Evolutionary conservation across 2,113 vertebrate species (phyloP).

Genomic region (Rhinichthys klamathensis): DNA sequence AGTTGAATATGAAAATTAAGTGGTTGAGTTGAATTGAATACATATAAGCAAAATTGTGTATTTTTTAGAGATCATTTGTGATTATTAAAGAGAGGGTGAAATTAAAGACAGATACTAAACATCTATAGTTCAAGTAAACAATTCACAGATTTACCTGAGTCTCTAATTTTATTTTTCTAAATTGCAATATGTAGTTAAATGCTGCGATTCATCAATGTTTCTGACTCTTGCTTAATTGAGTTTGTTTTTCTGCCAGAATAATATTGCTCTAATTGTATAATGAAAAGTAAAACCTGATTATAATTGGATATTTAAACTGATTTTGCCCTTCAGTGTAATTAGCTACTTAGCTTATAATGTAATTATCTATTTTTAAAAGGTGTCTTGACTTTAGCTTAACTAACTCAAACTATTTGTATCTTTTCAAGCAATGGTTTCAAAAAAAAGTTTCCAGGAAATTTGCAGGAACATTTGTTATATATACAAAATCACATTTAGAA

Average conservation of each 20-base stretch:
- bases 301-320: not conserved
- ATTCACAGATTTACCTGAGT: not conserved
- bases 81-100: not conserved
- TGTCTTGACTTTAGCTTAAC: conserved; percentile 2
- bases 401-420: not conserved
- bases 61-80: not conserved
- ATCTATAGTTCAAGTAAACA: not conserved
- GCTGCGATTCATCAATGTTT: not conserved
- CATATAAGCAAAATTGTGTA: too few relatives aligned
- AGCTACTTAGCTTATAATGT: conserved; percentile 1
- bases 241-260: not conserved
- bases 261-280: not conserved
- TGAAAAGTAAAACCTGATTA: not conserved
- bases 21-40: too few relatives aligned
- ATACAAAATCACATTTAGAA: not conserved
- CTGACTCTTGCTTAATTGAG: not conserved
- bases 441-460: not conserved
- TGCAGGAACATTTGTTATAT: not conserved
- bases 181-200: not conserved
- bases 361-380: not conserved
- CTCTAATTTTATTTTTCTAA: not conserved
- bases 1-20: not conserved
- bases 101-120: not conserved
- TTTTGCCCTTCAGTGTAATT: not conserved
- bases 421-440: not conserved